Conservation (phyloP, 2,797 vertebrate genomes). For the Alosa sapidissima region DNA sequence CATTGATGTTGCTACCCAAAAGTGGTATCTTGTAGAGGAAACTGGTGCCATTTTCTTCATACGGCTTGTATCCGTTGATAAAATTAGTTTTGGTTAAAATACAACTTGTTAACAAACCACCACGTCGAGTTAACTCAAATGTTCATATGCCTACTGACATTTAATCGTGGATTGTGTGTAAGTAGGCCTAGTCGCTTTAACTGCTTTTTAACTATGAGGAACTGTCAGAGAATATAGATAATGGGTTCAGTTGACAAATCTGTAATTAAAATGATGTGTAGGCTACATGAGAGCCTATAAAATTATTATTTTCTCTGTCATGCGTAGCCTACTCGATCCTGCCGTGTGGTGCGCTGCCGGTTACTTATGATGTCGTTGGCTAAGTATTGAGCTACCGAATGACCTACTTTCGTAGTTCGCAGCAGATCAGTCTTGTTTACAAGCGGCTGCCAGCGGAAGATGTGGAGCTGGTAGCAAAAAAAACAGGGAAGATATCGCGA, state of each 20-base stretch:
- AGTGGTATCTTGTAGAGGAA: neutral
- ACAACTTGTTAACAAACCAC: too few species aligned
- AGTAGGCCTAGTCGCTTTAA: neutral
- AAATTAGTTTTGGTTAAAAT: too few species aligned
- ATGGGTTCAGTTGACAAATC: neutral
- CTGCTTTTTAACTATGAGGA: neutral
- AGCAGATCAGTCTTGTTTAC: conserved; percentile 73
- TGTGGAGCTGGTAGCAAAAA: conserved; percentile 63
- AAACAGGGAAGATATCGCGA: conserved; percentile 49
- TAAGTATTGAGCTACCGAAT: conserved; percentile 76
- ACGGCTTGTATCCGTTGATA: too few species aligned
- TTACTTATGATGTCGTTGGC: conserved; percentile 71
- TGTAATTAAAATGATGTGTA: conserved; percentile 13
- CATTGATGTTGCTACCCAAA: neutral
- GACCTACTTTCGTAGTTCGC: conserved; percentile 82
- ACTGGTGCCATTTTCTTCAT: neutral
- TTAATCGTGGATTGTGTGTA: conserved; percentile 31
- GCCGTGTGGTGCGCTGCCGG: conserved; percentile 57
- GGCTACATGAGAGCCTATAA: neutral
- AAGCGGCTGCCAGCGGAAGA: conserved; percentile 67
- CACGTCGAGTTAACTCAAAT: neutral
- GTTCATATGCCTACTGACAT: neutral
- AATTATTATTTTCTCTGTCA: neutral
- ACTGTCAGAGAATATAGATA: neutral
- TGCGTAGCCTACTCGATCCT: neutral